These are phyloP conservation scores for Columbina picui DNA, from an alignment of 2,113 vertebrate species.

Conservation along the genomic window DNA sequence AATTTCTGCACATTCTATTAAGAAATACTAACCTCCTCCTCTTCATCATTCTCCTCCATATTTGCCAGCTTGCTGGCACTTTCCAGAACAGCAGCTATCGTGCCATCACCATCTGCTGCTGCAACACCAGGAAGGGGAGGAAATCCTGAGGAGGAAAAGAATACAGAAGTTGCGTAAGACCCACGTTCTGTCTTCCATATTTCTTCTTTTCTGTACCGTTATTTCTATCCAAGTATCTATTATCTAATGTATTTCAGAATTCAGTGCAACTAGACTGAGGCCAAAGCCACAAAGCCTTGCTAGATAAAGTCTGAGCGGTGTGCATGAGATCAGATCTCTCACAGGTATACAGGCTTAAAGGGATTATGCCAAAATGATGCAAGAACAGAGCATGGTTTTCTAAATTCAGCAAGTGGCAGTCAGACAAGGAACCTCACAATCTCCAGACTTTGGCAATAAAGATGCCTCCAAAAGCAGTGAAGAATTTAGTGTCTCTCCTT, in stretches of 20 bases:
- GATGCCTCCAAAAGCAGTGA: not conserved
- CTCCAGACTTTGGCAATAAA: not conserved
- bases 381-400: not conserved
- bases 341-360: not conserved
- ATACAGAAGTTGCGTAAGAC: not conserved
- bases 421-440: not conserved
- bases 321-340: not conserved
- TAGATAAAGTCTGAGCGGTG: not conserved
- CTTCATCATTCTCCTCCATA: conserved; percentile 78
- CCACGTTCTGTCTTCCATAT: not conserved
- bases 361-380: not conserved
- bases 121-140: conserved; percentile 91
- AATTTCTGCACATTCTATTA: not conserved
- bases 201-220: not conserved
- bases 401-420: not conserved
- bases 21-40: conserved; percentile 72
- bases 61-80: conserved; percentile 82
- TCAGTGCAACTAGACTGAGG: not conserved
- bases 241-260: not conserved
- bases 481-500: not conserved
- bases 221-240: not conserved
- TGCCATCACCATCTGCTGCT: conserved; percentile 64
- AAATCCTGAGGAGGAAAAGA: conserved; percentile 81
- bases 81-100: conserved; percentile 82
- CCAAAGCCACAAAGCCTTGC: not conserved